phyloP scores from a whole-genome alignment of 1,140 invertebrate genomes.

The Diploscapter pachys region DNA sequence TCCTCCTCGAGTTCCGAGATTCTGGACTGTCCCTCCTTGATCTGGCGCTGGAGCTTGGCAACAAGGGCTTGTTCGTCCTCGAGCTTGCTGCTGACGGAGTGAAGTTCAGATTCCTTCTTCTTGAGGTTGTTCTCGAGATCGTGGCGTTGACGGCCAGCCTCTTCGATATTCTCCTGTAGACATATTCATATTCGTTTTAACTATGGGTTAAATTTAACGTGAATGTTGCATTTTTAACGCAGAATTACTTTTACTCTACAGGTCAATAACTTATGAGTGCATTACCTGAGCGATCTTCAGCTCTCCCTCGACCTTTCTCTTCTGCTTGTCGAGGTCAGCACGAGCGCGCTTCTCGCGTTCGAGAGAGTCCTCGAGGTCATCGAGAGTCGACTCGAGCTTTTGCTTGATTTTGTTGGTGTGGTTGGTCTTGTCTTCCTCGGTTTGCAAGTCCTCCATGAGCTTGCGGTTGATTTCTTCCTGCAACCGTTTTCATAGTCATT shows the following conservation, averaged over 20 bases:
- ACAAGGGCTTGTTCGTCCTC: conserved; percentile 96
- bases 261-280: too few relatives aligned
- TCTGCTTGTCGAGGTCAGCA: conserved; percentile 94
- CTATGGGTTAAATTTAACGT: background rate
- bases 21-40: conserved; percentile 93
- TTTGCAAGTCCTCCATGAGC: conserved; percentile 89
- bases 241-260: too few relatives aligned
- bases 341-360: conserved; percentile 97
- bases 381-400: conserved; percentile 91
- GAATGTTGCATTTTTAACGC: too few relatives aligned
- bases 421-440: conserved; percentile 97
- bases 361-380: conserved; percentile 82
- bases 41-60: conserved; percentile 90
- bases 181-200: conserved; percentile 65
- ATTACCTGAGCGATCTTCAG: conserved; percentile 96
- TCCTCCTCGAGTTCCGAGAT: conserved; percentile 97
- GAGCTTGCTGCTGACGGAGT: conserved; percentile 69
- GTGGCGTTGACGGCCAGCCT: conserved; percentile 44
- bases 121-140: conserved; percentile 56
- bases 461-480: conserved; percentile 91
- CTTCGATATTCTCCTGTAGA: conserved; percentile 73
- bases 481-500: too few relatives aligned
- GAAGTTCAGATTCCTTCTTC: conserved; percentile 53
- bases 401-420: conserved; percentile 96
- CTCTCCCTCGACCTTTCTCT: conserved; percentile 89